Evolutionary conservation across 2,113 vertebrate genomes (phyloP), one percentile per base, ranked within the genome.

Genomic region (Pterophyllum scalare): DNA sequence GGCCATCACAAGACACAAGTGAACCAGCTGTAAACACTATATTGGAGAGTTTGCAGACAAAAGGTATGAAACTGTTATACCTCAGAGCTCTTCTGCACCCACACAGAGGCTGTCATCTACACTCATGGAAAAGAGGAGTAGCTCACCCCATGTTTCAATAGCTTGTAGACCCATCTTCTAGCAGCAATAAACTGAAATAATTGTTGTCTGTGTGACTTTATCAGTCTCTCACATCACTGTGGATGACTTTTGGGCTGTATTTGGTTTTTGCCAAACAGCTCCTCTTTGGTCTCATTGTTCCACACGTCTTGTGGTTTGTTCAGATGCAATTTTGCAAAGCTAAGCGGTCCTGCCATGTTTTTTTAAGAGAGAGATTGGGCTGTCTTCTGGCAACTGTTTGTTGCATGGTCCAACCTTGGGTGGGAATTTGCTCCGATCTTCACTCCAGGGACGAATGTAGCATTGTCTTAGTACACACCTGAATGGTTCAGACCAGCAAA

Each of bases 21-120:
- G 22, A 2, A 11, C 54, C 84, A 17, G 52, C 86, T 46, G 54
- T 33, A 2, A 81, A 75, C 19, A 2, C 72, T 57, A 15, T 91
- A 3, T 78, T 52, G 61, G 81, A 87, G n/a, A 31, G 22, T 84
- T 40, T 87, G 14, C 62, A 80, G 15, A 40, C 59, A 11, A 80
- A 89, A 88, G 92, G 94, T 94, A 86, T 52, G 56, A 77, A 70
- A 49, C n/a, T 6, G 6, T 43, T 33, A 17, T 3, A 59, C 14
- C 59, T 12, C n/a, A 28, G 19, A 1, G 35, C 52, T 65, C 26
- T 22, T 64, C 35, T 35, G 28, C 22, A 57, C 33, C 17, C 52
- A 26, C 67, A 31, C 46, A 2, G 20, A 52, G 49, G 65, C 17
- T 49, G 3, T 13, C 43, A 28, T 20, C 43, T 49, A 2, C 64